Evolutionary conservation across 2,113 vertebrate species (phyloP), one percentile per base, ranked within the genome.

Genomic region (Galeopterus variegatus): DNA sequence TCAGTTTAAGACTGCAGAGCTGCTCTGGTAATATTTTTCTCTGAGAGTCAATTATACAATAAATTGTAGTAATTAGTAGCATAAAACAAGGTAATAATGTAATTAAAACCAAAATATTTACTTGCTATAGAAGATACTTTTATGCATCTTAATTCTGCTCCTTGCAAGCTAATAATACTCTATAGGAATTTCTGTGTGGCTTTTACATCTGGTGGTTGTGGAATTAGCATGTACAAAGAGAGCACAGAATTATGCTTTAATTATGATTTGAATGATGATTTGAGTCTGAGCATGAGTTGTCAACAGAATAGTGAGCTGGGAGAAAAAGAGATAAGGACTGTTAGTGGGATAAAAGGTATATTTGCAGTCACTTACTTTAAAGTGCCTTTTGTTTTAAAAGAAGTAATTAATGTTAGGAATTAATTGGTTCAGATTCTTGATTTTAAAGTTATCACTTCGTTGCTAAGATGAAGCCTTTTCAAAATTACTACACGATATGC

Each of bases 61-160:
- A 98, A 99, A 98, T 98, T 98, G 94, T 97, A 89, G 98, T 98
- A 98, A 99, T 99, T 98, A 98, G 98, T 97, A 97, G 95, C 97
- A 98, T 98, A 98, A 98, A 98, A 94, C 97, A 97, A 98, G 97
- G 97, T 98, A 98, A 99, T 98, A 99, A 98, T 98, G 98, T 98
- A 99, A 99, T 99, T 99, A 98, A 99, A 98, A 98, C 97, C 96
- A 98, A 99, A 98, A 98, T 98, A 98, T 98, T 98, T 98, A 97
- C 98, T 98, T 98, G 91, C 97, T 98, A 93, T 90, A 96, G 0
- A 2, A 95, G 95, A 95, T 98, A 96, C 97, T 98, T 98, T 98
- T 97, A 96, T 98, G 97, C 97, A 98, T 98, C 97, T 98, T 98
- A 98, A 98, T 98, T 98, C 96, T 97, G 96, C 94, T 97, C 79